phyloP scores from a whole-genome alignment of 2,113 vertebrate genomes.

The Pyrgilauda ruficollis region DNA sequence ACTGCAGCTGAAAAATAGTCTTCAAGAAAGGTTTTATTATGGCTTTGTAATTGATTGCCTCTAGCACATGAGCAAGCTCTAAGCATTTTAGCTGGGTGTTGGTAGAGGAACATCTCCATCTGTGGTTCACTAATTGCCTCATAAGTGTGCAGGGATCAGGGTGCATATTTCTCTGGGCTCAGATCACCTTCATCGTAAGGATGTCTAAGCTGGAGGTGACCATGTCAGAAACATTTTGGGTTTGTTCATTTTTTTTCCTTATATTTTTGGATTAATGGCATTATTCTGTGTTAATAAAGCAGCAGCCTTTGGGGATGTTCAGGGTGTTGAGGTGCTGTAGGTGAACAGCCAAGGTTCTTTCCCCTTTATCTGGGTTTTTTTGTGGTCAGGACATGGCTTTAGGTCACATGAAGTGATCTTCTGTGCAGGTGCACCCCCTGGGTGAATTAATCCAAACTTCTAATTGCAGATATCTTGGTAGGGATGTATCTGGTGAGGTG shows the following conservation, averaged over 20 bases:
- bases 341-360: neutral
- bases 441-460: neutral
- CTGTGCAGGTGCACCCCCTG: neutral
- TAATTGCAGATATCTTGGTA: neutral
- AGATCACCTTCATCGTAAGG: neutral
- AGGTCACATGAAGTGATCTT: neutral
- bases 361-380: neutral
- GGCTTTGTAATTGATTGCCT: neutral
- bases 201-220: neutral
- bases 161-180: neutral
- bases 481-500: neutral
- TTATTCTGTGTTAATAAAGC: neutral
- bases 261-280: neutral
- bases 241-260: neutral
- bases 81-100: neutral
- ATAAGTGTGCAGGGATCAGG: neutral
- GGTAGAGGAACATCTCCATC: neutral
- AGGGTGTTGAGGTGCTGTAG: neutral
- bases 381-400: neutral
- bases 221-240: neutral
- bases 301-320: neutral
- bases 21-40: neutral
- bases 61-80: neutral
- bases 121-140: constrained; percentile 13
- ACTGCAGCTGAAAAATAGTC: neutral